Evolutionary conservation across 2,113 vertebrate species (phyloP).

Genomic region (Carettochelys insculpta): DNA sequence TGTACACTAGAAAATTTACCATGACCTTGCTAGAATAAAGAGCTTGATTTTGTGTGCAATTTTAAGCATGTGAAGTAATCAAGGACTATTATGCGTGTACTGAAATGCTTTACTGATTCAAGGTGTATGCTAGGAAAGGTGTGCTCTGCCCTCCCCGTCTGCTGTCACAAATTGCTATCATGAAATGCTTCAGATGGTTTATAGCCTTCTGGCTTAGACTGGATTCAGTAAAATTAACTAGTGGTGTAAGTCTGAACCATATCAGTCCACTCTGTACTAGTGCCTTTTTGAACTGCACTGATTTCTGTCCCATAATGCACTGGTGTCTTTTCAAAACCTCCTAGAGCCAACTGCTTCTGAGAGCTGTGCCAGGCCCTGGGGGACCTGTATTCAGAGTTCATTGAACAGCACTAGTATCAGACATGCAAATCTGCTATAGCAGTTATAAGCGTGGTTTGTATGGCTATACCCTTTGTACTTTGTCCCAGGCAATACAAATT

Average conservation of each 20-base stretch:
- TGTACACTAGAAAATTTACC: not conserved
- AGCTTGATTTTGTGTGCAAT: not conserved
- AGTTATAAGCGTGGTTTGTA: not conserved
- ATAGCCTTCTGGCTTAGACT: not conserved
- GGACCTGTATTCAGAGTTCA: not conserved
- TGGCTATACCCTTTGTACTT: not conserved
- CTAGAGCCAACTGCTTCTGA: not conserved
- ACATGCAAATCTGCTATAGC: not conserved
- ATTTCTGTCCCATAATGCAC: not conserved
- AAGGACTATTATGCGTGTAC: not conserved
- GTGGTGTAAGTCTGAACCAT: not conserved
- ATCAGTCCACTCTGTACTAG: not conserved
- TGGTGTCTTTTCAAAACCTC: not conserved
- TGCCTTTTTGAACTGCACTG: not conserved
- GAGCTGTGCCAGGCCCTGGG: not conserved
- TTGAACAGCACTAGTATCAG: not conserved
- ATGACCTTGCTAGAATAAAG: not conserved
- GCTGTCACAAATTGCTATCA: not conserved
- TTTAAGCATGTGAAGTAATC: not conserved
- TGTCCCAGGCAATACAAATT: not conserved
- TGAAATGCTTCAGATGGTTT: not conserved
- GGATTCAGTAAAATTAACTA: not conserved
- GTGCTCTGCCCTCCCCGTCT: too few relatives aligned
- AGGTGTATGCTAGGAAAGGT: not conserved
- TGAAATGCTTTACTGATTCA: not conserved